A percentile compares a stretch with the other conserved stretches of the same genome.
Conservation (phyloP, 2,888 invertebrate species). For the Nudaria mundana region DNA sequence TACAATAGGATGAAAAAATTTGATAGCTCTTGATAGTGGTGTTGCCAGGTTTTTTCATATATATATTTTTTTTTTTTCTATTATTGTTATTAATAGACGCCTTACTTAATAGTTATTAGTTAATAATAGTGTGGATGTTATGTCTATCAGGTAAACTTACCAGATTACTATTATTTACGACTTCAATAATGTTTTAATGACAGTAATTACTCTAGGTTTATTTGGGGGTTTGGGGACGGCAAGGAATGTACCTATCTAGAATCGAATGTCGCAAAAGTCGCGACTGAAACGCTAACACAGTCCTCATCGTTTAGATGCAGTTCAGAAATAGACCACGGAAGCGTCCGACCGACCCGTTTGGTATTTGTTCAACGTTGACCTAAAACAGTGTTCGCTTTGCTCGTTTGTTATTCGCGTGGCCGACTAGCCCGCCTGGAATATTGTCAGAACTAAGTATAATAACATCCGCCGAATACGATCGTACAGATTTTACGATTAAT, state of each 20-base stretch:
- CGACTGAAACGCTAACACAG: slow-evolving; percentile 52
- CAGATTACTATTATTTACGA: too few species aligned
- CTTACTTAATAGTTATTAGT: too few species aligned
- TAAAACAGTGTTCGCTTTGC: slow-evolving; percentile 79
- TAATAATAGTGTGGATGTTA: too few species aligned
- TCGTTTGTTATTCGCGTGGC: slow-evolving; percentile 76
- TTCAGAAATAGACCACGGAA: slow-evolving; percentile 80
- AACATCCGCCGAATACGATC: slow-evolving; percentile 29
- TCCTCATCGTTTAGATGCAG: slow-evolving; percentile 68
- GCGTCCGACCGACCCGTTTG: slow-evolving; percentile 79
- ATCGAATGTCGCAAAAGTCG: slow-evolving; percentile 58
- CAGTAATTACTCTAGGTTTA: too few species aligned
- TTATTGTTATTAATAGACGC: too few species aligned
- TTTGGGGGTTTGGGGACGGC: neutral
- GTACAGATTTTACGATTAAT: slow-evolving; percentile 17
- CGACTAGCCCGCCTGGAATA: slow-evolving; percentile 53
- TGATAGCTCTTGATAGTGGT: too few species aligned
- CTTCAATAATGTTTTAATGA: too few species aligned
- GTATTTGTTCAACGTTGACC: slow-evolving; percentile 81
- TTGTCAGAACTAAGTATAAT: slow-evolving; percentile 37
- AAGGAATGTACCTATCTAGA: too few species aligned
- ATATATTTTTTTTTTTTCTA: too few species aligned
- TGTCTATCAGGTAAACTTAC: too few species aligned
- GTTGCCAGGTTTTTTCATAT: too few species aligned
- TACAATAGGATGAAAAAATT: too few species aligned